Evolutionary conservation across 2,888 invertebrate species (phyloP).

Genomic region (Neria commutata): DNA sequence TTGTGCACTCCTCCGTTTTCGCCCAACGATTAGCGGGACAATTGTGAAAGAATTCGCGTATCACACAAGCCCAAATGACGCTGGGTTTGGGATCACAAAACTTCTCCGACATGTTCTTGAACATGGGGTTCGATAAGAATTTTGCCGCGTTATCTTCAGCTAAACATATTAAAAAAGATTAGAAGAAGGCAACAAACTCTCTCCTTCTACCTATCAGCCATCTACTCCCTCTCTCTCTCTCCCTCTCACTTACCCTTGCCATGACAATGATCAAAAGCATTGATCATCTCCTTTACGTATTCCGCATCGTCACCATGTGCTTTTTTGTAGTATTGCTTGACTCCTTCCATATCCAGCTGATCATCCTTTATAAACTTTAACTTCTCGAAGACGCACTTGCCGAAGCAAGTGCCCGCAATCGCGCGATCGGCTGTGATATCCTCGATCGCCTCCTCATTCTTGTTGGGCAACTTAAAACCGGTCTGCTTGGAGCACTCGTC

Average conservation of each 20-base stretch:
- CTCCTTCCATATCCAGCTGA: constrained; percentile 41
- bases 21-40: constrained; percentile 48
- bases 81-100: constrained; percentile 43
- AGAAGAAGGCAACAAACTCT: background rate
- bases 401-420: constrained; percentile 44
- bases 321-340: constrained; percentile 26
- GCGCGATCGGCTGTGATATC: constrained; percentile 43
- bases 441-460: constrained; percentile 42
- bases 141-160: constrained; percentile 39
- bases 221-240: too few relatives aligned
- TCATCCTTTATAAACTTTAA: constrained; percentile 37
- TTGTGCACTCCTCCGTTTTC: constrained; percentile 40
- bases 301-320: constrained; percentile 39
- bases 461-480: constrained; percentile 36
- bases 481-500: constrained; percentile 41
- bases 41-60: constrained; percentile 47
- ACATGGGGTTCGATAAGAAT: constrained; percentile 39
- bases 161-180: too few relatives aligned
- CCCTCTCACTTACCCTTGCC: constrained; percentile 39
- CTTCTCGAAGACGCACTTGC: constrained; percentile 40
- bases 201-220: too few relatives aligned
- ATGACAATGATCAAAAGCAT: constrained; percentile 49
- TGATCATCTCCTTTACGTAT: constrained; percentile 46
- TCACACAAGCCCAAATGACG: constrained; percentile 43
- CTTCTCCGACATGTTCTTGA: constrained; percentile 27